phyloP scores from a whole-genome alignment of 2,797 vertebrate species.

The Fistularia commersonii region DNA sequence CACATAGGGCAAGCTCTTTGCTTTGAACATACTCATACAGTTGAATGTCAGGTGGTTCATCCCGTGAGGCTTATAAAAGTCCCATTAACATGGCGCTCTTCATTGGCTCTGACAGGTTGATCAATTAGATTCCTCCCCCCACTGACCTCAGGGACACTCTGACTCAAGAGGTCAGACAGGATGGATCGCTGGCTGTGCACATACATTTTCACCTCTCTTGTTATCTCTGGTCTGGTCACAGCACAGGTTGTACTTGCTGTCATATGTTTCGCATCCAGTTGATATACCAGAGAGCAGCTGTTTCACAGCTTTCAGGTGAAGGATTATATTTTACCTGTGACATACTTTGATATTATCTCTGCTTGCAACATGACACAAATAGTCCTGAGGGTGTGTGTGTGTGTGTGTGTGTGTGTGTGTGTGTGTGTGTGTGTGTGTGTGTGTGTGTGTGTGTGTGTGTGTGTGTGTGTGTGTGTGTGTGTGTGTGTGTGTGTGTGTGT shows the following conservation, averaged over 20 bases:
- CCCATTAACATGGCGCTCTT: conserved; percentile 94
- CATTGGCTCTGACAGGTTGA: conserved; percentile 93
- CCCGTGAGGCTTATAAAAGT: conserved; percentile 91
- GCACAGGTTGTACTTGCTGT: conserved; percentile 28
- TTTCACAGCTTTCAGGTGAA: conserved; percentile 30
- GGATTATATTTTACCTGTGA: conserved; percentile 37
- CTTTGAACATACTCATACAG: conserved; percentile 55
- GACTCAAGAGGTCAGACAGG: conserved; percentile 85
- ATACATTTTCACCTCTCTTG: conserved; percentile 21
- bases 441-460: conserved; percentile 2
- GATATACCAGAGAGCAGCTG: conserved; percentile 44
- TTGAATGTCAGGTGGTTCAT: conserved; percentile 79
- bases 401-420: conserved; percentile 1
- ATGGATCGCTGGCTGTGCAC: conserved; percentile 69
- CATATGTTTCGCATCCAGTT: conserved; percentile 12
- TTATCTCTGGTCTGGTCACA: conserved; percentile 33
- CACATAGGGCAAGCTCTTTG: conserved; percentile 55
- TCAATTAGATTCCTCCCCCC: conserved; percentile 89
- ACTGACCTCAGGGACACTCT: conserved; percentile 83
- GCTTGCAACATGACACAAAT: conserved; percentile 1
- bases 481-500: too few relatives aligned
- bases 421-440: conserved; percentile 1
- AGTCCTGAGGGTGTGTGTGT: background rate
- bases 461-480: background rate
- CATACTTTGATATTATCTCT: conserved; percentile 38